Base-by-base conservation (phyloP, 1,140 invertebrate species). In the Papilio xuthus region DNA sequence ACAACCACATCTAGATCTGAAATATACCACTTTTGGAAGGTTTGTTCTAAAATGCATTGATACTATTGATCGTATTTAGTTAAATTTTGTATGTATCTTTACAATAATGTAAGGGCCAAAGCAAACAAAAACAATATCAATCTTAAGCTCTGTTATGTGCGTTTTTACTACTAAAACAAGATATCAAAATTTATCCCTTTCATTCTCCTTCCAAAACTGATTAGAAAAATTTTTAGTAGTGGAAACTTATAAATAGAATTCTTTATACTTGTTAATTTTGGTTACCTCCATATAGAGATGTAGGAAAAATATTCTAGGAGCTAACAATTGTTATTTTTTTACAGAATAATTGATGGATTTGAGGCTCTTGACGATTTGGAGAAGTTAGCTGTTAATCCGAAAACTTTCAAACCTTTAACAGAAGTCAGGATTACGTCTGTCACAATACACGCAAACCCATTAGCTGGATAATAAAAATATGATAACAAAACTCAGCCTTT, bases 21-120 rank as follows among this genome's bases (percentile, higher is more conserved):
- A 99, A 91, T 99, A 99, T 89, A 99, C 99, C 13, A 91, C 99
- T 37, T 99, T 99, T 96, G 99, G 97, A 92, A 99, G 97, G 98
- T 99, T 32, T 32, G 32, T 32, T 32, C 32, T 32, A 32, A 32
- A 32, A 32, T 32, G 32, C 32, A 32, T 32, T 6, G 6, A 32
- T 32, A 32, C 2, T 32, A 32, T 32, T 32, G 32, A 32, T 32
- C 32, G 2, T 32, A 3, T 32, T 32, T 44, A 1, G 12, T 44
- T 44, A 44, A 9, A 44, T 44, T 9, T 44, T 44, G 42, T 13
- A 2, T 44, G 9, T 44, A 10, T 53, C 0, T 53, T 53, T 53
- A 53, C 8, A 47, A 47, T 3, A 8, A 18, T 53, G n/a, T n/a
- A 53, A 53, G n/a, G 44, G 44, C 6, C 32, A 32, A 32, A 32